Evolutionary conservation across 2,113 vertebrate genomes (phyloP).

Genomic region (Oreocharis arfaki): DNA sequence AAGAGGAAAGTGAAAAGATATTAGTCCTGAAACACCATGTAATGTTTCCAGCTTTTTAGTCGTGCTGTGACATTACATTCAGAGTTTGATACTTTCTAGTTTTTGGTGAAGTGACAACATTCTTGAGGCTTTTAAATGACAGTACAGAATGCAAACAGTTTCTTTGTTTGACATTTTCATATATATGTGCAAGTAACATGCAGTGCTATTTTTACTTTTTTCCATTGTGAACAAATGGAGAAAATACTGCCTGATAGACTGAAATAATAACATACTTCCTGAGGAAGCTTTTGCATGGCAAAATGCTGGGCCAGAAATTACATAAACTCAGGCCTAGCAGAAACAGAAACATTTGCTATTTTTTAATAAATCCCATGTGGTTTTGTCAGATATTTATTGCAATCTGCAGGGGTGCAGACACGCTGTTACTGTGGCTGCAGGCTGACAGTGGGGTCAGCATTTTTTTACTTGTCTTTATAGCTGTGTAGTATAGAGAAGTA

Average conservation of each 20-base stretch:
- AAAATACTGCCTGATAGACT: not conserved
- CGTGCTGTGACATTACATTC: not conserved
- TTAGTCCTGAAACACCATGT: not conserved
- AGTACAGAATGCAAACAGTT: not conserved
- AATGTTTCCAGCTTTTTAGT: not conserved
- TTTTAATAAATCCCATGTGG: not conserved
- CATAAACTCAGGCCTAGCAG: not conserved
- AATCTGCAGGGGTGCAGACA: not conserved
- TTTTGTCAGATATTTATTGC: not conserved
- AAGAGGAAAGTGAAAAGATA: not conserved
- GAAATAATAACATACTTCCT: not conserved
- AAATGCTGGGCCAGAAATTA: not conserved
- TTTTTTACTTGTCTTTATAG: not conserved
- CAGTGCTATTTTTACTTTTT: not conserved
- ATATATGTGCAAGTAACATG: not conserved
- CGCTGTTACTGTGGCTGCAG: not conserved
- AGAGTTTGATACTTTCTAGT: not conserved
- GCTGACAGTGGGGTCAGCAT: not conserved
- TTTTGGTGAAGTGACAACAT: not conserved
- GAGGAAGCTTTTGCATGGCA: not conserved
- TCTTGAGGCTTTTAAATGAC: not conserved
- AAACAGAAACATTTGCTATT: not conserved
- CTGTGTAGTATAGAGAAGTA: not conserved
- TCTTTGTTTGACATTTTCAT: not conserved
- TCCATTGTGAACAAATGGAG: not conserved